Conservation (phyloP, 2,888 invertebrate species). For the Ceramica pisi region DNA sequence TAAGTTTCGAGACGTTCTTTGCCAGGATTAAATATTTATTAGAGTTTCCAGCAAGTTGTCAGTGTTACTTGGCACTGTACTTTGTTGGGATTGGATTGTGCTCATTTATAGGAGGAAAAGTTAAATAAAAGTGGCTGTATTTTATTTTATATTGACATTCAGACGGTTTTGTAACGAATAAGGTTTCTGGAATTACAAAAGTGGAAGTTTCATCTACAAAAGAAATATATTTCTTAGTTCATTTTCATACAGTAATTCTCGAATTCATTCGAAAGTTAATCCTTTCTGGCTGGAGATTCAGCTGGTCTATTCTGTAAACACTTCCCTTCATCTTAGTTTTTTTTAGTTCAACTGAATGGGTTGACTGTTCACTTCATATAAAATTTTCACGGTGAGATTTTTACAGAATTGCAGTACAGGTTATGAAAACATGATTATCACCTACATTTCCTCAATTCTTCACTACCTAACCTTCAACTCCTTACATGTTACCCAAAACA, state of each 20-base stretch:
- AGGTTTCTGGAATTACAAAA: background rate
- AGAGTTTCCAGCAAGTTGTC: constrained; percentile 74
- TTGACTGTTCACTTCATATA: too few relatives aligned
- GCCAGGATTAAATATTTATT: constrained; percentile 86
- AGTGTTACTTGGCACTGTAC: constrained; percentile 59
- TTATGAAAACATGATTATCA: background rate
- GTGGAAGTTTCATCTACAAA: background rate
- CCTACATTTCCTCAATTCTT: too few relatives aligned
- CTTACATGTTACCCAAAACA: too few relatives aligned
- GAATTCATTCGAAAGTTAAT: background rate
- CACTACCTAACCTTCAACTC: too few relatives aligned
- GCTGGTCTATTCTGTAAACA: too few relatives aligned
- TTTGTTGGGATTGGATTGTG: constrained; percentile 49
- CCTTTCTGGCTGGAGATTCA: background rate
- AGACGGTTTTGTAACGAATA: constrained; percentile 1
- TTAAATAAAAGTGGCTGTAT: constrained; percentile 62
- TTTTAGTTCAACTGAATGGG: too few relatives aligned
- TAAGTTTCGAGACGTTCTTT: constrained; percentile 81
- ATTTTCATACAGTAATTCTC: background rate
- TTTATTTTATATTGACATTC: constrained; percentile 53
- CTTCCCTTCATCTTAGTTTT: too few relatives aligned
- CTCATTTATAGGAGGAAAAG: constrained; percentile 52
- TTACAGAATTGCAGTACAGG: too few relatives aligned
- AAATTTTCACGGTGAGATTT: too few relatives aligned
- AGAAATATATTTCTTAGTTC: background rate